Conservation (phyloP, 2,888 invertebrate genomes). For the Netelia fuscicornis region DNA sequence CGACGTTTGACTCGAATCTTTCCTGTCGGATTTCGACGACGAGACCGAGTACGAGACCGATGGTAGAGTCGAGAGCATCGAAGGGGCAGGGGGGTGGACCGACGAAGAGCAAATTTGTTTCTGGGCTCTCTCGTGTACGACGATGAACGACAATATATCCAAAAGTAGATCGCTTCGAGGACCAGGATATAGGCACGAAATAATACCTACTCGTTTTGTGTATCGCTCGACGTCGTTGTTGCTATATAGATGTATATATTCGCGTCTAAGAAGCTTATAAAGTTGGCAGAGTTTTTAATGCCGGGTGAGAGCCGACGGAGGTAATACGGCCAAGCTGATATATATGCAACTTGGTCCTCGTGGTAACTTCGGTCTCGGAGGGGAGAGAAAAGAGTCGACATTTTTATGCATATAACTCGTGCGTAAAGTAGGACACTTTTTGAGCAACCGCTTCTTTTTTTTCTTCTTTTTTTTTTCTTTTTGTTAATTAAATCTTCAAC, state of each 20-base stretch:
- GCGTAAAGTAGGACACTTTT: no score
- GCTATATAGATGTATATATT: slow-evolving; percentile 38
- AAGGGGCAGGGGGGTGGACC: not conserved
- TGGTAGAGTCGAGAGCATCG: not conserved
- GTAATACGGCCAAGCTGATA: slow-evolving; percentile 68
- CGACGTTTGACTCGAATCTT: slow-evolving; percentile 54
- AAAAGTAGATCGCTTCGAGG: slow-evolving; percentile 43
- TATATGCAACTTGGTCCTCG: slow-evolving; percentile 3
- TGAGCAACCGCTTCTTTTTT: no score
- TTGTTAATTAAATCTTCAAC: no score
- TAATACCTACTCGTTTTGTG: slow-evolving; percentile 54
- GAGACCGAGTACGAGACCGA: slow-evolving; percentile 29
- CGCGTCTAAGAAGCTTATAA: slow-evolving; percentile 58
- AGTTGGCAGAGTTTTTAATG: slow-evolving; percentile 62
- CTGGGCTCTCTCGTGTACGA: slow-evolving; percentile 47
- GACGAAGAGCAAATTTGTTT: slow-evolving; percentile 63
- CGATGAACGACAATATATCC: slow-evolving; percentile 50
- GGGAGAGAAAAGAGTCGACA: not conserved
- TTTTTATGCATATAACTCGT: no score
- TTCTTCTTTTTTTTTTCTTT: no score
- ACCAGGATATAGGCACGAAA: slow-evolving; percentile 33
- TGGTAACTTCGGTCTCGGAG: slow-evolving; percentile 23
- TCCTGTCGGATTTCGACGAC: slow-evolving; percentile 49
- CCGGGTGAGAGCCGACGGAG: slow-evolving; percentile 29
- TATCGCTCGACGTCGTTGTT: slow-evolving; percentile 17